Base-by-base conservation (phyloP, 2,888 invertebrate species). In the Phyllotreta striolata region DNA sequence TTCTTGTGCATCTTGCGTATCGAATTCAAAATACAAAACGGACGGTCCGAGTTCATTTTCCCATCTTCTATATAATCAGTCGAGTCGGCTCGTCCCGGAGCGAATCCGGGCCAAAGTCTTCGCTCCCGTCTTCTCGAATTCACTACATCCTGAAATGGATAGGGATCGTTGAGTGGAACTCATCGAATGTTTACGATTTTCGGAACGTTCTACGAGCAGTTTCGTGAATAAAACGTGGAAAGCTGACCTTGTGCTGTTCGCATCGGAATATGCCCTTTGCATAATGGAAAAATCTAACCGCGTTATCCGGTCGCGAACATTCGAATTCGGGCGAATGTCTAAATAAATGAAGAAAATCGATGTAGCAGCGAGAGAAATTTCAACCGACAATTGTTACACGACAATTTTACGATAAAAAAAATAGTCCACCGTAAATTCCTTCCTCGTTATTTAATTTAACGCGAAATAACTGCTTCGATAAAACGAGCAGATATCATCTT, bases 161-260 rank as follows among this genome's bases (percentile, higher is more conserved):
- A 34, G 47, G 34, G 44, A 12, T 47, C 47, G 47, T 47, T 47
- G 47, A 47, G 24, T 47, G 34, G 34, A 47, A 12, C 47, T 47
- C 47, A 47, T 47, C 14, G 47, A 47, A 47, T 47, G 47, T 47
- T 47, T 47, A 47, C 14, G 47, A 34, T 47, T 47, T 14, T 34
- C 6, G n/a, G 47, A 47, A 47, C 14, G 34, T 12, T 5, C 47
- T 14, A 47, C 14, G 47, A 47, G 47, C 47, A 44, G n/a, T 24
- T 24, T 24, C 44, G 34, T 47, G 47, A 47, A 47, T 47, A 47
- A 47, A 47, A 47, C 14, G 47, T 12, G 14, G 24, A 24, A 47
- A 24, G 24, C 34, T 47, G 47, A 47, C 13, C 47, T 47, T 34
- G 14, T 47, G 47, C 34, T 47, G 47, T 34, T 9, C 44, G 5